Evolutionary conservation across 2,797 vertebrate genomes (phyloP).

Genomic region (Acanthopagrus latus): DNA sequence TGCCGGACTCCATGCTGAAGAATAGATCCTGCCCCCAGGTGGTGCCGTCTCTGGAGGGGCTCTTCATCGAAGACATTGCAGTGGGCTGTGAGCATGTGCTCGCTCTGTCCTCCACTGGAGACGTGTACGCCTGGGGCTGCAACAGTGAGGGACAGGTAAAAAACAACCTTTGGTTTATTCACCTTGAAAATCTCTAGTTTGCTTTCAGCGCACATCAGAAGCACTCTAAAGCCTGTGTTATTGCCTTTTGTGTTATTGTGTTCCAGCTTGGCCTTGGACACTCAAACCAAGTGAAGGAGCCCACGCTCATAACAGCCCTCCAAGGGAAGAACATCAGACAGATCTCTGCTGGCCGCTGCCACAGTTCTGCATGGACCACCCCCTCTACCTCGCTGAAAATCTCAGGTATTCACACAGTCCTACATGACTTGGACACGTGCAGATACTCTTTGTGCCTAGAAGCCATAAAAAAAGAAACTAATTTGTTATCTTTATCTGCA

Average conservation of each 20-base stretch:
- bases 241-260: conserved; percentile 23
- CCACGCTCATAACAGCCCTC: conserved; percentile 80
- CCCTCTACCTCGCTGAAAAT: conserved; percentile 81
- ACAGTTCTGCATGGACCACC: conserved; percentile 88
- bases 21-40: conserved; percentile 86
- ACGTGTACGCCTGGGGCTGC: conserved; percentile 88
- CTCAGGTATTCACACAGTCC: conserved; percentile 77
- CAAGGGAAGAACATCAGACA: conserved; percentile 86
- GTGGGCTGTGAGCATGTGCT: conserved; percentile 88
- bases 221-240: background rate
- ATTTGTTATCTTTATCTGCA: conserved; percentile 45
- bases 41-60: conserved; percentile 85
- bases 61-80: conserved; percentile 86
- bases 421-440: background rate
- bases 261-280: conserved; percentile 88
- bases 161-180: background rate
- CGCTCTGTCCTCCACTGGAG: conserved; percentile 84
- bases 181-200: background rate
- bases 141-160: conserved; percentile 89
- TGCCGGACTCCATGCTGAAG: conserved; percentile 88
- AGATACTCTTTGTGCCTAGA: background rate
- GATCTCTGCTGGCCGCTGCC: conserved; percentile 89
- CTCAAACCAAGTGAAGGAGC: conserved; percentile 85
- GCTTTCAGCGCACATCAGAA: background rate
- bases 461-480: conserved; percentile 1